A percentile compares a stretch with the other conserved stretches of the same genome.
Conservation (phyloP, 2,888 invertebrate genomes). For the Drosophila affinis region DNA sequence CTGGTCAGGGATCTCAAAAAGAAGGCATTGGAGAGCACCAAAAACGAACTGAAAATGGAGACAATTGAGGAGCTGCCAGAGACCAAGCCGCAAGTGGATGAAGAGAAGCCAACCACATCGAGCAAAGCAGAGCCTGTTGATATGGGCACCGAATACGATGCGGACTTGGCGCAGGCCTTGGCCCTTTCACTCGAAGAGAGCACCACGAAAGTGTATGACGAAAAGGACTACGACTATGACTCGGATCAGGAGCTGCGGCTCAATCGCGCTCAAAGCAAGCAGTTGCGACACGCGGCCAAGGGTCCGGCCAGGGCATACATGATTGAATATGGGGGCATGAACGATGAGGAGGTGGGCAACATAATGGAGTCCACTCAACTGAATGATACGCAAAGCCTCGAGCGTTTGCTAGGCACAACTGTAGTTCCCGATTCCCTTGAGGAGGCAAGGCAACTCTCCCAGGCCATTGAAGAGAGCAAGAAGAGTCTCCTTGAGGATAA, state of each 20-base stretch:
- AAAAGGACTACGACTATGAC: slow-evolving; percentile 85
- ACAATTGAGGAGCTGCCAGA: slow-evolving; percentile 49
- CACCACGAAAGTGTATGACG: slow-evolving; percentile 73
- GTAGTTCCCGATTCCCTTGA: slow-evolving; percentile 36
- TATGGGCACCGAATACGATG: slow-evolving; percentile 84
- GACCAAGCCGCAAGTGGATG: slow-evolving; percentile 6
- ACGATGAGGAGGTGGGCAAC: slow-evolving; percentile 88
- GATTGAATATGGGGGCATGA: slow-evolving; percentile 90
- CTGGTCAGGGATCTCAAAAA: slow-evolving; percentile 89
- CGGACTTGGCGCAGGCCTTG: slow-evolving; percentile 86
- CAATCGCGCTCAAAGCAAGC: slow-evolving; percentile 79
- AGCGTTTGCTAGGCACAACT: slow-evolving; percentile 27
- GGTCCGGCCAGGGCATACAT: slow-evolving; percentile 89
- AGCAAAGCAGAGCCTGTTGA: slow-evolving; percentile 16
- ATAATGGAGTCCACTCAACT: slow-evolving; percentile 84
- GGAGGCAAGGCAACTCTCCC: slow-evolving; percentile 50
- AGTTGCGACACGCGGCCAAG: slow-evolving; percentile 82
- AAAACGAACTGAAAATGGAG: slow-evolving; percentile 38
- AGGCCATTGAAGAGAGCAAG: slow-evolving; percentile 48
- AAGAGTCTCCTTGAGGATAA: neutral
- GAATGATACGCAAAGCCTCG: slow-evolving; percentile 59
- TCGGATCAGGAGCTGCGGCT: slow-evolving; percentile 81
- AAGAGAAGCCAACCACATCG: slow-evolving; percentile 55
- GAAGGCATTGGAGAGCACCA: slow-evolving; percentile 83
- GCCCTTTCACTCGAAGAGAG: slow-evolving; percentile 86